phyloP scores from a whole-genome alignment of 2,797 vertebrate genomes.

The Xenentodon cancila region DNA sequence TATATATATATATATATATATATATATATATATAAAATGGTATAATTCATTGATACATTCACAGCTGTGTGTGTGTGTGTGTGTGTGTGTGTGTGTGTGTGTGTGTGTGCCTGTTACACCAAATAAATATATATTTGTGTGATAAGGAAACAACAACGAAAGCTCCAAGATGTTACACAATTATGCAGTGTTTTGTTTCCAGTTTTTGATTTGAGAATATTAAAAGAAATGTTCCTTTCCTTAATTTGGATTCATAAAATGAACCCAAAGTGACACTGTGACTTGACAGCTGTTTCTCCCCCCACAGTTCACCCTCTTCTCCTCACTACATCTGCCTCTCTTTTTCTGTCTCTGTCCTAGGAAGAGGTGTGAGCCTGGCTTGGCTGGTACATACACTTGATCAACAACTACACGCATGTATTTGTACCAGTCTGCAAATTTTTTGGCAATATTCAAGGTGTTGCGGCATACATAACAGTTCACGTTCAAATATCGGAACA shows the following conservation, averaged over 20 bases:
- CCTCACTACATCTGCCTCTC: constrained; percentile 14
- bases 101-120: no score
- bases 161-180: no score
- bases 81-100: no score
- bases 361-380: constrained; percentile 52
- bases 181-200: not conserved
- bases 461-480: constrained; percentile 85
- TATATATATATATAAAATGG: no score
- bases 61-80: no score
- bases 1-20: no score
- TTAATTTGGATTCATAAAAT: constrained; percentile 12
- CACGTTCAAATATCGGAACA: constrained; percentile 77
- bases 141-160: no score
- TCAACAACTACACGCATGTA: constrained; percentile 44
- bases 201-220: not conserved
- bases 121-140: no score
- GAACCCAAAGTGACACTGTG: constrained; percentile 10
- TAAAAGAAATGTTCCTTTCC: not conserved
- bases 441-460: constrained; percentile 83
- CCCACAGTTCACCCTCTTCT: constrained; percentile 32
- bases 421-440: constrained; percentile 68
- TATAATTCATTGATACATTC: no score
- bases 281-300: constrained; percentile 50
- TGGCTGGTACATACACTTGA: constrained; percentile 14
- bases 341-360: constrained; percentile 35